Evolutionary conservation across 2,888 invertebrate genomes (phyloP), one percentile per base, ranked within the genome.

Genomic region (Oscheius myriophilus): DNA sequence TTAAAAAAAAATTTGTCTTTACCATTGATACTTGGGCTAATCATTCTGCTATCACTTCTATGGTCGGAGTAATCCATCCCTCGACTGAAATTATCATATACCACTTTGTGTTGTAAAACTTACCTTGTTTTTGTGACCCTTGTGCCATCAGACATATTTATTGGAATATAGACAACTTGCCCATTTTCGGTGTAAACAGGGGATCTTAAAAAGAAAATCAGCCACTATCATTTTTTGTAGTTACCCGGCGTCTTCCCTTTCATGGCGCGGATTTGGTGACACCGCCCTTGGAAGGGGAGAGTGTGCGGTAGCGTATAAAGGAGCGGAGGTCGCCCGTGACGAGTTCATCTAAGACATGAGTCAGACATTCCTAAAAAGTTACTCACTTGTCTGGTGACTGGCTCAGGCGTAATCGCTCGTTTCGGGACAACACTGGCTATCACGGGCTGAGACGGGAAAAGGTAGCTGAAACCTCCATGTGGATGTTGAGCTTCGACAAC

Each of bases 161-260:
- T 80, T 7, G 82, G 82, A 62, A 82, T 81, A 63, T 82, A 82
- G 0, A 81, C 80, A 21, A 82, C 82, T 73, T 82, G 78, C n/a
- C 78, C 76, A 46, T 74, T 76, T 45, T 75, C 75, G 54, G 72
- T 72, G 26, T 70, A 65, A 18, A 42, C 53, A 59, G 69, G 59
- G 4, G 61, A 61, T 67, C 74, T 62, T 25, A 62, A 62, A 11
- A 14, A 6, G 6, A 9, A 33, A 33, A 33, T 33, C 9, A 9
- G 9, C 9, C 3, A 6, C 33, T 14, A 21, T 3, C 18, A 63
- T 7, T 25, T 16, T 2, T 14, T 53, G n/a, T 3, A 18, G 16
- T 55, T 18, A 46, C 58, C 53, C 43, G 2, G 53, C 43, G 23
- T 55, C 52, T 18, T 49, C 52, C 21, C 65, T n/a, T 16, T 46